Conservation (phyloP, 2,888 invertebrate species). For the Synergus itoensis region DNA sequence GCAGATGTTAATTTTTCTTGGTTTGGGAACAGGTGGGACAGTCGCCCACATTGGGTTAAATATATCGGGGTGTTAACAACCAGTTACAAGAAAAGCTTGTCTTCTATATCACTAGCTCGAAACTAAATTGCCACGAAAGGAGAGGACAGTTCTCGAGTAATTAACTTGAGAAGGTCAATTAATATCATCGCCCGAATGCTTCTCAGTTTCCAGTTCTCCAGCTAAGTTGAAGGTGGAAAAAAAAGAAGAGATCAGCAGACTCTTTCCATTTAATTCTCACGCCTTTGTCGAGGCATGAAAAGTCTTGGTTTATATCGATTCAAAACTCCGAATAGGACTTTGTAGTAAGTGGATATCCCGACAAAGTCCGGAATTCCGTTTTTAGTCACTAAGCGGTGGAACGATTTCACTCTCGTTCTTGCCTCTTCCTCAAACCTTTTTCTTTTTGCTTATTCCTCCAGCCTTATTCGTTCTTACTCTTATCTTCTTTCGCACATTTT, state of each 20-base stretch:
- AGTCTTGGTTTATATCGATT: background rate
- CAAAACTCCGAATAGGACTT: background rate
- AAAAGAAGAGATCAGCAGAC: background rate
- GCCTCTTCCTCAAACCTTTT: background rate
- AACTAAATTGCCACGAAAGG: background rate
- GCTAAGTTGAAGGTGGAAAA: background rate
- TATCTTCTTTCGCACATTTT: background rate
- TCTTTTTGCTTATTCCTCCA: background rate
- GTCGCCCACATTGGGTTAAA: background rate
- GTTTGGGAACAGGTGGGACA: background rate
- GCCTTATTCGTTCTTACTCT: slow-evolving; percentile 4
- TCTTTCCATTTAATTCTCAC: background rate
- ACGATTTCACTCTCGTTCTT: slow-evolving; percentile 14
- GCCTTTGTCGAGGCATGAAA: background rate
- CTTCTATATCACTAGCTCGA: background rate
- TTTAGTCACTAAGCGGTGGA: slow-evolving; percentile 15
- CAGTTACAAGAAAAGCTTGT: background rate
- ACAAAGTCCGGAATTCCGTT: slow-evolving; percentile 16
- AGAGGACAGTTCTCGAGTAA: slow-evolving; percentile 12
- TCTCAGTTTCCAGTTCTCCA: background rate
- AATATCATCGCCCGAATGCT: background rate
- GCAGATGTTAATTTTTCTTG: background rate
- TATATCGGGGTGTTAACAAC: background rate
- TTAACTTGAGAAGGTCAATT: background rate
- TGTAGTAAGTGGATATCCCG: slow-evolving; percentile 14